These are phyloP conservation scores for Maniola hyperantus DNA, from an alignment of 2,888 invertebrate genomes.

Conservation along the genomic window DNA sequence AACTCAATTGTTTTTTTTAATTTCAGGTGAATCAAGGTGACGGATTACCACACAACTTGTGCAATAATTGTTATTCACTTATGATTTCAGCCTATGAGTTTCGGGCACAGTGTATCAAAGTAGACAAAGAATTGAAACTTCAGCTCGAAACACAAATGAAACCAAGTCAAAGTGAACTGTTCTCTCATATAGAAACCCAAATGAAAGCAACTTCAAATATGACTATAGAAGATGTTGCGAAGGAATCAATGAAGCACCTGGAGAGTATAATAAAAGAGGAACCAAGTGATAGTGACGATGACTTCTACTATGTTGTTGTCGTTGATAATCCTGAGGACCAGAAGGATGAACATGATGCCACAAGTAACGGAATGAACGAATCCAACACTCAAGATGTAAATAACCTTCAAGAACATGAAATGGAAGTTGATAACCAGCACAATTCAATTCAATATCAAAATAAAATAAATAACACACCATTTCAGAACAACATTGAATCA, in stretches of 20 bases:
- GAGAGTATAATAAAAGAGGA: constrained; percentile 70
- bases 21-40: constrained; percentile 72
- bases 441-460: constrained; percentile 31
- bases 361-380: constrained; percentile 10
- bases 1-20: constrained; percentile 4
- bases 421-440: constrained; percentile 41
- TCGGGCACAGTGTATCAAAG: constrained; percentile 71
- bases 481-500: constrained; percentile 65
- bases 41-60: constrained; percentile 72
- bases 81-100: constrained; percentile 72
- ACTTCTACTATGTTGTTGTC: constrained; percentile 75
- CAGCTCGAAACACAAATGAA: constrained; percentile 59
- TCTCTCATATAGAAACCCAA: constrained; percentile 41
- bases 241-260: constrained; percentile 68
- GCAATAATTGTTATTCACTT: constrained; percentile 61
- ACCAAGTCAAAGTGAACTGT: constrained; percentile 37
- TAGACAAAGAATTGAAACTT: constrained; percentile 67
- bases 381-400: constrained; percentile 19
- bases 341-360: constrained; percentile 38
- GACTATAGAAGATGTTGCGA: constrained; percentile 55
- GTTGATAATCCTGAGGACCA: constrained; percentile 66
- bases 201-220: constrained; percentile 41
- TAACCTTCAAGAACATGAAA: constrained; percentile 9
- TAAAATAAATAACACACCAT: constrained; percentile 39
- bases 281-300: constrained; percentile 73